Base-by-base conservation (phyloP, 2,888 invertebrate species). In the Heliconius aoede region DNA sequence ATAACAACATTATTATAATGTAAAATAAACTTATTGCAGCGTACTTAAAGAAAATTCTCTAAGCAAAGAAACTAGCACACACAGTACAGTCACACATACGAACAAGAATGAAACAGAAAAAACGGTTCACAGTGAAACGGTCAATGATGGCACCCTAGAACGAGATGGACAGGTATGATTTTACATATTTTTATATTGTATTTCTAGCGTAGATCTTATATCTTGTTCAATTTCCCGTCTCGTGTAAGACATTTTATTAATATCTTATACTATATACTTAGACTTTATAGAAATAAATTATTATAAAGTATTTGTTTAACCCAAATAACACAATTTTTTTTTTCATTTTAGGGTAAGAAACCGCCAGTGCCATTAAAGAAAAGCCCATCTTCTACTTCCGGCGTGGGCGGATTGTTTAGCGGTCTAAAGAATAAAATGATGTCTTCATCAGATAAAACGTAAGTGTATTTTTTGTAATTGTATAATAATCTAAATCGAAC, bases 321-420 rank as follows among this genome's bases (percentile, higher is more conserved):
- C 0, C n/a, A 9, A 55, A 55, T 55, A 55, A 1, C 55, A n/a
- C 11, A n/a, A 55, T n/a, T 55, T 55, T 55, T n/a, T 3, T 55
- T n/a, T 55, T n/a, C 2, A 46, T 46, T 76, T 58, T 83, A 94
- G 94, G 81, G 87, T n/a, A 94, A 94, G 84, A 97, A 97, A 88
- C 96, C 97, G 13, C 92, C 94, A 71, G 95, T 96, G 86, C 96
- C 96, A 81, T 91, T 95, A 60, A 96, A 96, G 88, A 97, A 97
- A 84, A 95, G 96, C 76, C 96, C 96, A 1, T 96, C 96, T 11
- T 95, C 95, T 9, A 82, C 87, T 0, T 85, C 91, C 0, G 89
- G 86, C 1, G 93, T 95, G 46, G 95, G 95, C 60, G 95, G 95
- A 13, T 85, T 96, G 78, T 92, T 96, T 82, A 95, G 95, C 78